Evolutionary conservation across 2,888 invertebrate species (phyloP).

Genomic region (Polydrusus cervinus): DNA sequence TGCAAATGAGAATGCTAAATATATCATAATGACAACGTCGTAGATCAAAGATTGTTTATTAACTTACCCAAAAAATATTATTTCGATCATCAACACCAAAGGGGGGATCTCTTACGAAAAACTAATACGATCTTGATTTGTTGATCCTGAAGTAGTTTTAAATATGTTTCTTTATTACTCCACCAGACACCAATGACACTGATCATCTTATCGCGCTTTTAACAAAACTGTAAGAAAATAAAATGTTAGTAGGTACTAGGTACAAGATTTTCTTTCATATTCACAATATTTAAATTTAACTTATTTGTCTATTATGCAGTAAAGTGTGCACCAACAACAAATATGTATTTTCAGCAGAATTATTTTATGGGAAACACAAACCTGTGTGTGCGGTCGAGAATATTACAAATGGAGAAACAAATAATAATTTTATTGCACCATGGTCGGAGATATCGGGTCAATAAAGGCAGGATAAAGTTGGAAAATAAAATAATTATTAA

Average conservation of each 20-base stretch:
- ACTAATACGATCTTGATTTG: no score
- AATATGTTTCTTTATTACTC: background rate
- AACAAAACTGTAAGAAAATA: constrained; percentile 1
- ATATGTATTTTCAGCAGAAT: constrained; percentile 32
- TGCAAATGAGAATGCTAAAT: no score
- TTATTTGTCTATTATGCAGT: background rate
- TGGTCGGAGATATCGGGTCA: constrained; percentile 17
- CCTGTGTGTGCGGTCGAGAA: constrained; percentile 26
- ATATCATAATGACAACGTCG: no score
- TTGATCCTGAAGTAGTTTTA: background rate
- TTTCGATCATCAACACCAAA: no score
- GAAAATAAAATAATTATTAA: no score
- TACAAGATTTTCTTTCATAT: background rate
- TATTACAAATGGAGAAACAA: constrained; percentile 24
- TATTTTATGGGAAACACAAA: constrained; percentile 29
- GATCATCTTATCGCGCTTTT: no score
- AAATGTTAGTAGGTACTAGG: no score
- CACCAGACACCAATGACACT: no score
- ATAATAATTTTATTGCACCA: constrained; percentile 28
- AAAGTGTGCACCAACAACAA: constrained; percentile 15
- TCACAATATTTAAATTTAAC: constrained; percentile 10
- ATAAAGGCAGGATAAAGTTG: no score
- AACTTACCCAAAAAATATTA: no score
- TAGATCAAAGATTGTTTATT: no score
- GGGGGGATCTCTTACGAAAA: no score